phyloP scores from a whole-genome alignment of 2,888 invertebrate species.

The Phania funesta region DNA sequence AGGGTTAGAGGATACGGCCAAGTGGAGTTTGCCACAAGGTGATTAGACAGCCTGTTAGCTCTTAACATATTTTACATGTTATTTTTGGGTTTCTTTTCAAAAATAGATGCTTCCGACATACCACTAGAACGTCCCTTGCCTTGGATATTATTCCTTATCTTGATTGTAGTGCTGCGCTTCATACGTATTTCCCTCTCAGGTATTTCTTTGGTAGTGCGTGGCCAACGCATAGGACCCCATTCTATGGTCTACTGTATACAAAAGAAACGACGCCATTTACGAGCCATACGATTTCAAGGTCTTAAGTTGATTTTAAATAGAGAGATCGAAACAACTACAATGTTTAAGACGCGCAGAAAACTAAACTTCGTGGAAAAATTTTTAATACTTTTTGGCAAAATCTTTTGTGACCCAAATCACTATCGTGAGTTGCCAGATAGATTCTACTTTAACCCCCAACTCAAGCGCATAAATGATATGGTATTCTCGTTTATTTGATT shows the following conservation, averaged over 20 bases:
- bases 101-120: conserved; percentile 52
- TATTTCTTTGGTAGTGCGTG: conserved; percentile 74
- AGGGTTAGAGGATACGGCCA: conserved; percentile 77
- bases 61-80: not conserved
- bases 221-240: conserved; percentile 73
- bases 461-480: not conserved
- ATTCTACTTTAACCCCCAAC: conserved; percentile 4
- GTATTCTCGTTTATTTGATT: not conserved
- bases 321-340: conserved; percentile 67
- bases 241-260: conserved; percentile 77
- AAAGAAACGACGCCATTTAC: conserved; percentile 75
- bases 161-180: conserved; percentile 75
- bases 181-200: conserved; percentile 74
- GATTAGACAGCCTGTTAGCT: not conserved
- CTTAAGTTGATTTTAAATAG: conserved; percentile 70
- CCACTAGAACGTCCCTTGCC: conserved; percentile 76
- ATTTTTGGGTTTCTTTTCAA: not conserved
- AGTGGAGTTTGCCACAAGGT: conserved; percentile 79
- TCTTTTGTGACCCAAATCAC: conserved; percentile 74
- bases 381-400: conserved; percentile 71
- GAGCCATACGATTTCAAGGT: conserved; percentile 75
- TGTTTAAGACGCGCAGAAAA: not conserved
- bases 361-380: conserved; percentile 68
- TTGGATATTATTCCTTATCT: conserved; percentile 76
- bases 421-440: conserved; percentile 50